phyloP scores from a whole-genome alignment of 2,888 invertebrate genomes.

The Molorchus minor region DNA sequence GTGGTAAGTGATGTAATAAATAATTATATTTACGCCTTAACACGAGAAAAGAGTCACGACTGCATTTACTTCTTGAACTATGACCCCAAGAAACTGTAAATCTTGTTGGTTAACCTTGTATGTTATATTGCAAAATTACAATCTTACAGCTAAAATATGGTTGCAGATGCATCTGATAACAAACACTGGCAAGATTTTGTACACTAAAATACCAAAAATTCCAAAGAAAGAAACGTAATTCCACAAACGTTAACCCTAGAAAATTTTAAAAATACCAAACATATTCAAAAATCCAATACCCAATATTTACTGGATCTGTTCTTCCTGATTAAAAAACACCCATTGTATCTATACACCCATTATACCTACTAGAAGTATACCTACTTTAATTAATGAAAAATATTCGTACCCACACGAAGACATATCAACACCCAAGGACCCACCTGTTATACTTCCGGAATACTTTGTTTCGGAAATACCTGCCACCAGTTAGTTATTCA shows the following conservation, averaged over 20 bases:
- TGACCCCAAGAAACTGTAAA: conserved; percentile 6
- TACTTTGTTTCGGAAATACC: no score
- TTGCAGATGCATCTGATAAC: not conserved
- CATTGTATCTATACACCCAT: not conserved
- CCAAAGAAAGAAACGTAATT: no score
- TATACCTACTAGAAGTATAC: not conserved
- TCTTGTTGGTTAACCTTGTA: not conserved
- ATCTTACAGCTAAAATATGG: not conserved
- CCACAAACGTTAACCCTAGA: no score
- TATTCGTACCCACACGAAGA: not conserved
- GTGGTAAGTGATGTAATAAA: not conserved
- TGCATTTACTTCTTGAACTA: conserved; percentile 12
- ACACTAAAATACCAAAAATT: no score
- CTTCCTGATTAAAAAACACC: no score
- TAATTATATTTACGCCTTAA: not conserved
- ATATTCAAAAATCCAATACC: not conserved
- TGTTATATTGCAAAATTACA: not conserved
- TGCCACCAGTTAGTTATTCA: not conserved
- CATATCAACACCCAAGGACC: not conserved
- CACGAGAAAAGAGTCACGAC: conserved; percentile 1
- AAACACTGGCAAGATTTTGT: no score
- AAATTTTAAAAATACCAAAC: not conserved
- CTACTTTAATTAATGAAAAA: not conserved
- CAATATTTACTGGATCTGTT: not conserved
- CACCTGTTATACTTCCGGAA: not conserved